phyloP scores from a whole-genome alignment of 2,113 vertebrate genomes.

The Abramis brama region DNA sequence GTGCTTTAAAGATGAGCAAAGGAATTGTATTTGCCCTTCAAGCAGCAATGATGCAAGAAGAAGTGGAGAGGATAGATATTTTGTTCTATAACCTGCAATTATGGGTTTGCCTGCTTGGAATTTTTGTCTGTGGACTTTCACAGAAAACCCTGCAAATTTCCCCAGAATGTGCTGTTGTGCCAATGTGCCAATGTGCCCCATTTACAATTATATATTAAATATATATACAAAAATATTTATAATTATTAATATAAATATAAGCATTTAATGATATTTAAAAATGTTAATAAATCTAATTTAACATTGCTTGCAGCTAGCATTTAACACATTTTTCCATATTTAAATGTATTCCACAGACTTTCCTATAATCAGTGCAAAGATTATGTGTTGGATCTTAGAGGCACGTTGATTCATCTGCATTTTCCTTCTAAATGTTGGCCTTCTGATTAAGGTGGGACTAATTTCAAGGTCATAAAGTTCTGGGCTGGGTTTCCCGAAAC shows the following conservation, averaged over 20 bases:
- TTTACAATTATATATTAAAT: neutral
- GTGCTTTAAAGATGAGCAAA: slow-evolving; percentile 38
- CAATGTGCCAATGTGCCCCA: neutral
- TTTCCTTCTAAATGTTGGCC: neutral
- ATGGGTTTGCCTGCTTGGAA: neutral
- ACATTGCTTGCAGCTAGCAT: neutral
- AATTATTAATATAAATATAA: neutral
- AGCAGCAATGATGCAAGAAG: slow-evolving; percentile 19
- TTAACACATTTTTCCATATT: neutral
- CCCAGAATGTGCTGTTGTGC: neutral
- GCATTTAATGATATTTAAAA: neutral
- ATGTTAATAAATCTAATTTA: neutral
- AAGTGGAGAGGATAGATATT: slow-evolving; percentile 4
- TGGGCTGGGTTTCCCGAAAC: too few species aligned
- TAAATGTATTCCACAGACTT: neutral
- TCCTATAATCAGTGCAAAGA: neutral
- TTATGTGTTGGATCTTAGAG: neutral
- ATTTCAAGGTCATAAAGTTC: neutral
- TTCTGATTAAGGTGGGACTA: neutral
- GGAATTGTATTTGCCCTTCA: slow-evolving; percentile 41
- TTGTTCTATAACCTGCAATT: slow-evolving; percentile 8
- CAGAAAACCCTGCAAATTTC: neutral
- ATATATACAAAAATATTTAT: neutral
- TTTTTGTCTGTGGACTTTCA: neutral
- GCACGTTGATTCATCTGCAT: neutral